A percentile compares a stretch with the other conserved stretches of the same genome.
Evolutionary conservation across 1,140 invertebrate genomes (phyloP).

Genomic region (Bombus polaris): DNA sequence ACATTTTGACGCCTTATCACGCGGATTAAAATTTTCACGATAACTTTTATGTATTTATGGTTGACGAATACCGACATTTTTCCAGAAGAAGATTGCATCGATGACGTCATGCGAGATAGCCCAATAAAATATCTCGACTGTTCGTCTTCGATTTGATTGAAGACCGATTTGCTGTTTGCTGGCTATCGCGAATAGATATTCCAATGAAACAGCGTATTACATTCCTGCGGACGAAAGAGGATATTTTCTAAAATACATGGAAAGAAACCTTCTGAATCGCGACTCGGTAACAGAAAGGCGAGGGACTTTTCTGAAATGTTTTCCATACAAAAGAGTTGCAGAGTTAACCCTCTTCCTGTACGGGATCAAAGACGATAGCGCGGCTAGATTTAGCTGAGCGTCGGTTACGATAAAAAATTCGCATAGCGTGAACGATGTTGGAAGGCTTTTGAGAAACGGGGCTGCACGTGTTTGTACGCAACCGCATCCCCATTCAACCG

Average conservation of each 20-base stretch:
- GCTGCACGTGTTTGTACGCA: not conserved
- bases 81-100: not conserved
- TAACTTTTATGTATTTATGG: not conserved
- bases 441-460: not conserved
- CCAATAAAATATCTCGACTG: constrained; percentile 6
- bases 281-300: not conserved
- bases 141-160: no score
- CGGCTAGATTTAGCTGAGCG: not conserved
- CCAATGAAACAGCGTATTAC: not conserved
- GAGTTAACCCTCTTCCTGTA: not conserved
- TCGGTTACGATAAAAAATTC: constrained; percentile 12
- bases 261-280: not conserved
- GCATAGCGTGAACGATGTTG: constrained; percentile 1
- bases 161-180: no score
- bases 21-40: not conserved
- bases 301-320: not conserved
- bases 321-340: not conserved
- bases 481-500: constrained; percentile 20
- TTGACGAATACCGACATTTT: not conserved
- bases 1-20: not conserved
- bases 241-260: not conserved
- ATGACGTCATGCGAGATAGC: constrained; percentile 29
- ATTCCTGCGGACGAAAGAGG: no score
- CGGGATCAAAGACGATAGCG: not conserved
- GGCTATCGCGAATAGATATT: not conserved